phyloP scores from a whole-genome alignment of 2,113 vertebrate genomes.

The Sterrhoptilus dennistouni region DNA sequence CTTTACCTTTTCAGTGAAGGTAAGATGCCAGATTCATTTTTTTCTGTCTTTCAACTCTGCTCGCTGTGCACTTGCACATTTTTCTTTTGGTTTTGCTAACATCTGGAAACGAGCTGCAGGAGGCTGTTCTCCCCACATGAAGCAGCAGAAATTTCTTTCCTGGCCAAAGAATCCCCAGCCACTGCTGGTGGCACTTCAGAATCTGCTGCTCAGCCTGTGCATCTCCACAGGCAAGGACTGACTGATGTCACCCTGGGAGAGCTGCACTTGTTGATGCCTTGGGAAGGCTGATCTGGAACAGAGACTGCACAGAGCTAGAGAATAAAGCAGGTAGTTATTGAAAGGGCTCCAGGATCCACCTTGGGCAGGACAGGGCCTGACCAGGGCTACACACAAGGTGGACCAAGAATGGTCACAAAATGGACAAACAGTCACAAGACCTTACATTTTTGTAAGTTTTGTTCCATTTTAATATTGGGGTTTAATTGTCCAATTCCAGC shows the following conservation, averaged over 20 bases:
- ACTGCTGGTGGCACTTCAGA: background rate
- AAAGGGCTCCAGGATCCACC: background rate
- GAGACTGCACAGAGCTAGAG: background rate
- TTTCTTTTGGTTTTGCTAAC: background rate
- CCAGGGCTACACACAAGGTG: background rate
- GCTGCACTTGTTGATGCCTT: background rate
- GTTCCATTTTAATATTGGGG: background rate
- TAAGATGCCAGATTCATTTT: background rate
- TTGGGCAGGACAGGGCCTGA: background rate
- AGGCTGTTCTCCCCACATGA: background rate
- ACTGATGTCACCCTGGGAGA: background rate
- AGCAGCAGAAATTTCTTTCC: background rate
- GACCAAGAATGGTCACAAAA: background rate
- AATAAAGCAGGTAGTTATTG: background rate
- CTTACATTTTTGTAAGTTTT: background rate
- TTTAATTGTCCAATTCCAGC: background rate
- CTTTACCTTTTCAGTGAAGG: background rate
- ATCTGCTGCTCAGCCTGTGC: constrained; percentile 8
- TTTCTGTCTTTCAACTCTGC: background rate
- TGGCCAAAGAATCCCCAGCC: background rate
- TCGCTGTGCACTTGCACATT: background rate
- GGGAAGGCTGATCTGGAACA: background rate
- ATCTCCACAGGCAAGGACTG: background rate
- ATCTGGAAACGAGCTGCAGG: background rate
- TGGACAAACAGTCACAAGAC: accelerated